Evolutionary conservation across 2,797 vertebrate genomes (phyloP).

Genomic region (Apogon hyalosoma): DNA sequence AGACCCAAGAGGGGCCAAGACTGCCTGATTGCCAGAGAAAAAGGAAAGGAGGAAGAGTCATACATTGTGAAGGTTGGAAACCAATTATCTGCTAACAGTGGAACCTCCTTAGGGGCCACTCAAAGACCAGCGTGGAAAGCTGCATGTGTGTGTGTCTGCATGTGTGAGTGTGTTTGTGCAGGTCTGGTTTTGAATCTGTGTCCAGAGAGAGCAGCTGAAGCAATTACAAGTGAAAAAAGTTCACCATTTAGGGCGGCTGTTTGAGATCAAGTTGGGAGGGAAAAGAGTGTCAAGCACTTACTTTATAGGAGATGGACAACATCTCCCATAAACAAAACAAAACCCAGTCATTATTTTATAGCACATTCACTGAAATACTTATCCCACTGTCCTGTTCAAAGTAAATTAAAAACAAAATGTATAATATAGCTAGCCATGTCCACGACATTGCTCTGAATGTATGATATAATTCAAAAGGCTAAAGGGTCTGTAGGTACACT

Average conservation of each 20-base stretch:
- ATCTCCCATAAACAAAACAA: slow-evolving; percentile 10
- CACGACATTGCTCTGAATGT: too few relatives aligned
- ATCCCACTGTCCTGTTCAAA: not conserved
- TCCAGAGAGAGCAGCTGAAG: slow-evolving; percentile 52
- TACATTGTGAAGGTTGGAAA: slow-evolving; percentile 61
- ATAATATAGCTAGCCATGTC: too few relatives aligned
- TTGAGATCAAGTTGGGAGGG: not conserved
- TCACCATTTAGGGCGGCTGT: slow-evolving; percentile 33
- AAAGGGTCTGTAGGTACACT: too few relatives aligned
- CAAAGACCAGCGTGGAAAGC: slow-evolving; percentile 31
- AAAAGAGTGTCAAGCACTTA: not conserved
- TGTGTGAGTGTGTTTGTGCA: slow-evolving; percentile 31
- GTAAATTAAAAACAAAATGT: not conserved
- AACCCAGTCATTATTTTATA: not conserved
- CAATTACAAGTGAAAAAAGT: slow-evolving; percentile 58
- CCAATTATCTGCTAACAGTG: slow-evolving; percentile 70
- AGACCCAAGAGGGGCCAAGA: slow-evolving; percentile 20
- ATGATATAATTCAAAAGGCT: too few relatives aligned
- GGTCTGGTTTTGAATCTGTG: slow-evolving; percentile 34
- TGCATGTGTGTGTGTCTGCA: slow-evolving; percentile 22
- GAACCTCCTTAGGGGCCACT: slow-evolving; percentile 55
- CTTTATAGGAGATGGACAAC: not conserved
- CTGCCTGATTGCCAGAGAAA: slow-evolving; percentile 15
- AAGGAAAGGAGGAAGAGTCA: slow-evolving; percentile 19
- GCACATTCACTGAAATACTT: too few relatives aligned